These are phyloP conservation scores for Smutsia temminckii DNA, from an alignment of 2,797 vertebrate species.

Conservation along the genomic window DNA sequence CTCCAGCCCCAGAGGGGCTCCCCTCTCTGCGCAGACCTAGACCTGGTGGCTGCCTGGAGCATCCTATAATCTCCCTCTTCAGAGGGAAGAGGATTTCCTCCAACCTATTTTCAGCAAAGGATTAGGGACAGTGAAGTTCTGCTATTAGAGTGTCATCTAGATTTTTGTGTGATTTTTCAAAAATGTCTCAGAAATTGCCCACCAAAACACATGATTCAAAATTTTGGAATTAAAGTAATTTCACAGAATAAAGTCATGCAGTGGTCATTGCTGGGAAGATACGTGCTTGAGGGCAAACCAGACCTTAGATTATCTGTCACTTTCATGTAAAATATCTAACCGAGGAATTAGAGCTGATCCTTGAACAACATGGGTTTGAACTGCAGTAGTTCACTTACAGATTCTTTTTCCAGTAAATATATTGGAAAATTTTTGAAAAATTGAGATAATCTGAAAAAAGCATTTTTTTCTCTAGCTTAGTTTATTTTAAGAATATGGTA, in stretches of 20 bases:
- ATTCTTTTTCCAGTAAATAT: too few relatives aligned
- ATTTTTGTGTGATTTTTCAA: slow-evolving; percentile 38
- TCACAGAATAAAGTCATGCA: neutral
- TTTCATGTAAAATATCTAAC: neutral
- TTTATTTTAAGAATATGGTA: too few relatives aligned
- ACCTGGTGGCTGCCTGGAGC: slow-evolving; percentile 65
- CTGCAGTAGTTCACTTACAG: too few relatives aligned
- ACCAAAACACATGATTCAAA: neutral
- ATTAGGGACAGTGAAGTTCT: slow-evolving; percentile 85
- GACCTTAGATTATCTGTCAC: neutral
- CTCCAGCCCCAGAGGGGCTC: too few relatives aligned
- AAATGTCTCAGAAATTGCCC: neutral
- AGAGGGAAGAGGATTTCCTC: slow-evolving; percentile 87
- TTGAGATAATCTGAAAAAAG: too few relatives aligned
- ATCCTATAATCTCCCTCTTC: slow-evolving; percentile 79
- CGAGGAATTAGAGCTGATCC: too few relatives aligned
- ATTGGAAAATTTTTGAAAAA: too few relatives aligned
- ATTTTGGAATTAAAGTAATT: neutral
- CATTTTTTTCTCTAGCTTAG: too few relatives aligned
- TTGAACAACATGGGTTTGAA: too few relatives aligned
- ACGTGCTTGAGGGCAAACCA: too few relatives aligned
- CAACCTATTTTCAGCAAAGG: slow-evolving; percentile 85
- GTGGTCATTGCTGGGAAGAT: rapidly evolving
- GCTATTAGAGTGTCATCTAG: slow-evolving; percentile 67
- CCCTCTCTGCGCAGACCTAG: slow-evolving; percentile 21